Evolutionary conservation across 2,888 invertebrate species (phyloP).

Genomic region (Catotricha subobsoleta): DNA sequence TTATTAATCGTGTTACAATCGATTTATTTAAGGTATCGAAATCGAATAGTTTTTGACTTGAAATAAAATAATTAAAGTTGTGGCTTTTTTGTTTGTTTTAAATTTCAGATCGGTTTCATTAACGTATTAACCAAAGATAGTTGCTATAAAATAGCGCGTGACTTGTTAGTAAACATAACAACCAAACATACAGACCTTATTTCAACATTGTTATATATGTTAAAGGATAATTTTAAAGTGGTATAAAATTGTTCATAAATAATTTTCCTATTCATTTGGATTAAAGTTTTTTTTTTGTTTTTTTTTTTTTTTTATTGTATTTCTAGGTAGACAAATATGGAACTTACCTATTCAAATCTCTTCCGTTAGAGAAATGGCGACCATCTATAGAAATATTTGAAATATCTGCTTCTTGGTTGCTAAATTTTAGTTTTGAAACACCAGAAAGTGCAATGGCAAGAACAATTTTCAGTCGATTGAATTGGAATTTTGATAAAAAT

Average conservation of each 20-base stretch:
- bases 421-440: slow-evolving; percentile 38
- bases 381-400: slow-evolving; percentile 45
- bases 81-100: slow-evolving; percentile 2
- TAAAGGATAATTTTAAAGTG: slow-evolving; percentile 38
- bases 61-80: too few species aligned
- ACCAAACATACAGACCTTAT: slow-evolving; percentile 49
- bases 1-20: slow-evolving; percentile 44
- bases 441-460: slow-evolving; percentile 50
- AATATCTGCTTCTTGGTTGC: slow-evolving; percentile 45
- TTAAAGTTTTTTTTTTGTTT: too few species aligned
- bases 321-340: slow-evolving; percentile 28
- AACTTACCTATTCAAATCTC: slow-evolving; percentile 51
- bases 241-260: slow-evolving; percentile 17
- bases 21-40: slow-evolving; percentile 53
- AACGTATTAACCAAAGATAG: slow-evolving; percentile 47
- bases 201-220: slow-evolving; percentile 40
- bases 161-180: slow-evolving; percentile 50
- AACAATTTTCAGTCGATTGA: slow-evolving; percentile 46
- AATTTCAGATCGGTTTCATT: slow-evolving; percentile 50
- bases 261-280: too few species aligned
- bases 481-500: slow-evolving; percentile 42
- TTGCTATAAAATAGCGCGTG: slow-evolving; percentile 56
- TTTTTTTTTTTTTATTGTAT: slow-evolving; percentile 1
- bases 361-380: slow-evolving; percentile 51
- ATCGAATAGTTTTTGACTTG: too few species aligned